Base-by-base conservation (phyloP, 1,140 invertebrate genomes). In the Copidosoma floridanum region DNA sequence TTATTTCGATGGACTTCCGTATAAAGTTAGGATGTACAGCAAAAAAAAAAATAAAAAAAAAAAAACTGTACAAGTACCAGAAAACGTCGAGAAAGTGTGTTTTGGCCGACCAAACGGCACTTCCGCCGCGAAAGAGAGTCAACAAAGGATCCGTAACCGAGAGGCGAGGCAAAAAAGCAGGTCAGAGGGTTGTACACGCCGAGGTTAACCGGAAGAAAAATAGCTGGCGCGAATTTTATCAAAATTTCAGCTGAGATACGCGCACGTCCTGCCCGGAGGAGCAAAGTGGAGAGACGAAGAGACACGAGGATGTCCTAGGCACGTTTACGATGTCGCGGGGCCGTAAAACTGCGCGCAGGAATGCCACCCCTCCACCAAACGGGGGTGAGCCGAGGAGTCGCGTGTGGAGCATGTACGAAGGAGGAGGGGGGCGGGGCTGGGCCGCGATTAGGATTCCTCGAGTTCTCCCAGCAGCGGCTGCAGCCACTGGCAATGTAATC, bases 401-500 rank as follows among this genome's bases (percentile, higher is more conserved):
- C 6, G 23, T 24, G 23, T n/a, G 11, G 29, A 2, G 32, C 2
- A 18, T 20, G n/a, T n/a, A 16, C 2, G 23, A 1, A 24, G 21
- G 1, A 16, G 18, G 16, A 16, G 16, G 12, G 14, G 11, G 29
- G 4, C 16, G 8, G n/a, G 26, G 8, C 14, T 12, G 20, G 16
- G 24, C 40, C 43, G 41, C 51, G 41, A 51, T 57, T 46, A 62
- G 46, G 48, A 70, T 69, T 67, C 53, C 44, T 29, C 12, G 63
- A 65, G 62, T 65, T 56, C 44, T 47, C 46, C 23, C 4, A 12
- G 18, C 20, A 38, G 27, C 20, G 32, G 27, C 18, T 43, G 52
- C 51, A 58, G 59, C 40, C 21, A 37, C 11, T 21, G 29, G 51
- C 52, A 61, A 61, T 55, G 61, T 69, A 74, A 73, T 72, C 63